Percentiles rank a stretch among this genome's conserved stretches.
phyloP scores from a whole-genome alignment of 2,888 invertebrate species.

The Ceratothoa steindachneri region DNA sequence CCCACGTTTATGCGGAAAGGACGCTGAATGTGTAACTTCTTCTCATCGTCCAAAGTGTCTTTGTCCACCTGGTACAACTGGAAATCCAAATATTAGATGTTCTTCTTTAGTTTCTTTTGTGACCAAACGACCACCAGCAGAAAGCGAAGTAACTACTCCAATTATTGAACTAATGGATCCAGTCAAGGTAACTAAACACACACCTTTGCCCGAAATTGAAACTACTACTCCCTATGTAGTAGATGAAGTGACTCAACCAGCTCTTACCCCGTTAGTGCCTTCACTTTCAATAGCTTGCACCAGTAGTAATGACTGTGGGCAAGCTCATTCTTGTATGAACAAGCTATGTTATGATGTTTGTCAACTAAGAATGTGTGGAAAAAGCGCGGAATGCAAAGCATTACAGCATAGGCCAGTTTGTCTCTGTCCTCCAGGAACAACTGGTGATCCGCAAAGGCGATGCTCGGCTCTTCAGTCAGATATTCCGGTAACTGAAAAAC shows the following conservation, averaged over 20 bases:
- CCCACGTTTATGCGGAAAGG: slow-evolving; percentile 55
- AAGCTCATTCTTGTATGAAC: slow-evolving; percentile 69
- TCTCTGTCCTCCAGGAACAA: slow-evolving; percentile 69
- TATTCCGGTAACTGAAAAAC: slow-evolving; percentile 53
- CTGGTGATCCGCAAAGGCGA: slow-evolving; percentile 73
- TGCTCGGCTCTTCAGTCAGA: slow-evolving; percentile 58
- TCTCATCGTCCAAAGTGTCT: slow-evolving; percentile 59
- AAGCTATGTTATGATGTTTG: slow-evolving; percentile 72
- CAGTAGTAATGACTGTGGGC: slow-evolving; percentile 70
- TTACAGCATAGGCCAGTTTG: slow-evolving; percentile 60
- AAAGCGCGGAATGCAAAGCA: slow-evolving; percentile 72
- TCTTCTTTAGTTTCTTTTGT: slow-evolving; percentile 24
- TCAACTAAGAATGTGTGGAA: slow-evolving; percentile 66
- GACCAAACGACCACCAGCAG: slow-evolving; percentile 22
- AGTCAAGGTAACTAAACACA: slow-evolving; percentile 11
- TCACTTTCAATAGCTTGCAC: slow-evolving; percentile 59
- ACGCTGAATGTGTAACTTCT: slow-evolving; percentile 53
- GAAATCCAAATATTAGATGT: slow-evolving; percentile 36
- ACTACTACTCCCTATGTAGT: slow-evolving; percentile 20
- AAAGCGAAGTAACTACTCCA: neutral
- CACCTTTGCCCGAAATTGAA: slow-evolving; percentile 17
- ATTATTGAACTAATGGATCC: slow-evolving; percentile 15
- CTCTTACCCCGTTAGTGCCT: slow-evolving; percentile 28
- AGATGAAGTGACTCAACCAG: slow-evolving; percentile 15
- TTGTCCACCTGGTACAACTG: slow-evolving; percentile 53